Evolutionary conservation across 1,140 invertebrate species (phyloP).

Genomic region (Saccostrea glomerata): DNA sequence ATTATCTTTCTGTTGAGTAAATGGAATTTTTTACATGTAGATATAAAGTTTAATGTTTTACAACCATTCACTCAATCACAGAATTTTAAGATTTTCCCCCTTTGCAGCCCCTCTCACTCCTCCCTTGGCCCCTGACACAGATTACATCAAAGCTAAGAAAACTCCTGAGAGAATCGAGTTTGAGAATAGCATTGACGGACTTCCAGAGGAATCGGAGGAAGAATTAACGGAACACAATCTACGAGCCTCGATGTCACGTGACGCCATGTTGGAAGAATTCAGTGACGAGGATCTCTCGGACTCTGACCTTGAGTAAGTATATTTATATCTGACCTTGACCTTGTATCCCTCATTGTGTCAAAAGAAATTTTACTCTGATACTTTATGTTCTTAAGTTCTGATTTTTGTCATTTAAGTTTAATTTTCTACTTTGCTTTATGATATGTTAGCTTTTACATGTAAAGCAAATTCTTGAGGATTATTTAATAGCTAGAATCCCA

Average conservation of each 20-base stretch:
- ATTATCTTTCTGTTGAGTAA: no score
- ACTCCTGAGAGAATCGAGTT: slow-evolving; percentile 93
- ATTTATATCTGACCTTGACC: background rate
- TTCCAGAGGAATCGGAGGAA: slow-evolving; percentile 82
- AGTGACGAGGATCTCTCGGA: slow-evolving; percentile 88
- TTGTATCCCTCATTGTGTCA: background rate
- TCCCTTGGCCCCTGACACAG: slow-evolving; percentile 57
- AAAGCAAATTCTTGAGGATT: background rate
- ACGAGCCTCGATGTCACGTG: slow-evolving; percentile 66
- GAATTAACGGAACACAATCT: slow-evolving; percentile 80
- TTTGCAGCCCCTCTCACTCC: slow-evolving; percentile 60
- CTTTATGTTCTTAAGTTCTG: background rate
- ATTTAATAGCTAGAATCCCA: background rate
- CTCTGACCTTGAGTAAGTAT: slow-evolving; percentile 65
- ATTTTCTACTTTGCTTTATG: background rate
- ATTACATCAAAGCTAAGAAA: slow-evolving; percentile 61
- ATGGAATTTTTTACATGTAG: no score
- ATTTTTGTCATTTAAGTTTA: background rate
- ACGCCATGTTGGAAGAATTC: slow-evolving; percentile 85
- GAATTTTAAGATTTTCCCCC: no score
- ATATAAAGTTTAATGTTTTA: no score
- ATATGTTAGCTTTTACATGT: background rate
- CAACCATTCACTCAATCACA: no score
- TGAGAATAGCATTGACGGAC: slow-evolving; percentile 82
- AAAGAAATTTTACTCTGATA: background rate